These are phyloP conservation scores for Potamilus streckersoni DNA, from an alignment of 1,140 invertebrate genomes.

Conservation along the genomic window DNA sequence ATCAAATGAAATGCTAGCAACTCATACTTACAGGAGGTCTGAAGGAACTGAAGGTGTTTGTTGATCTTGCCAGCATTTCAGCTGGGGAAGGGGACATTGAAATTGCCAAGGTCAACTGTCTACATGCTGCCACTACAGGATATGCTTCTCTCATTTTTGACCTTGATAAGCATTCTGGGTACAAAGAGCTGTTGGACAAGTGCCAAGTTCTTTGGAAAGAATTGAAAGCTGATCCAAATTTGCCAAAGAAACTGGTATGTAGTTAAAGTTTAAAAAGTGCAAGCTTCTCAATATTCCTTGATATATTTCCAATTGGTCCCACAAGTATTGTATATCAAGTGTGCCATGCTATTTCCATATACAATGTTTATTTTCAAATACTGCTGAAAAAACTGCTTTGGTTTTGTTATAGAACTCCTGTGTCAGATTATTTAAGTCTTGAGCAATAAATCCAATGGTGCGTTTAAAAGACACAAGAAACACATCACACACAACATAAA, in stretches of 20 bases:
- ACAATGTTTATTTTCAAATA: too few relatives aligned
- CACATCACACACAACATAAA: too few relatives aligned
- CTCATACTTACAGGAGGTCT: conserved; percentile 32
- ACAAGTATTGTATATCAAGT: too few relatives aligned
- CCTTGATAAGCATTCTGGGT: conserved; percentile 33
- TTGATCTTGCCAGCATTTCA: conserved; percentile 61
- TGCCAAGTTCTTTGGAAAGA: conserved; percentile 55
- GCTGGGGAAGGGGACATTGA: conserved; percentile 59
- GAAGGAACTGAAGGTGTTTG: conserved; percentile 63
- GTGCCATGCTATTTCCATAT: too few relatives aligned
- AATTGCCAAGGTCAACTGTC: conserved; percentile 48
- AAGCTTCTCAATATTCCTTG: too few relatives aligned
- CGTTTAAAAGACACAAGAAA: too few relatives aligned
- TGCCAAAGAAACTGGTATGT: conserved; percentile 57
- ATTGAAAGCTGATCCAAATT: conserved; percentile 40
- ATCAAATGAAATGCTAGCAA: not conserved
- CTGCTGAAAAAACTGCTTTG: too few relatives aligned
- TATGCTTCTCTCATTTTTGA: conserved; percentile 62
- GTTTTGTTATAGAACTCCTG: too few relatives aligned
- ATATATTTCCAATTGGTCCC: too few relatives aligned
- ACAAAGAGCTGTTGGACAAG: conserved; percentile 39
- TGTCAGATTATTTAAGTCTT: too few relatives aligned
- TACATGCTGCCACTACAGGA: conserved; percentile 54
- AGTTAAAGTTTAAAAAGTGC: too few relatives aligned
- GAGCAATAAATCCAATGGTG: too few relatives aligned